Conservation (phyloP, 1,140 invertebrate genomes). For the Littorina saxatilis region DNA sequence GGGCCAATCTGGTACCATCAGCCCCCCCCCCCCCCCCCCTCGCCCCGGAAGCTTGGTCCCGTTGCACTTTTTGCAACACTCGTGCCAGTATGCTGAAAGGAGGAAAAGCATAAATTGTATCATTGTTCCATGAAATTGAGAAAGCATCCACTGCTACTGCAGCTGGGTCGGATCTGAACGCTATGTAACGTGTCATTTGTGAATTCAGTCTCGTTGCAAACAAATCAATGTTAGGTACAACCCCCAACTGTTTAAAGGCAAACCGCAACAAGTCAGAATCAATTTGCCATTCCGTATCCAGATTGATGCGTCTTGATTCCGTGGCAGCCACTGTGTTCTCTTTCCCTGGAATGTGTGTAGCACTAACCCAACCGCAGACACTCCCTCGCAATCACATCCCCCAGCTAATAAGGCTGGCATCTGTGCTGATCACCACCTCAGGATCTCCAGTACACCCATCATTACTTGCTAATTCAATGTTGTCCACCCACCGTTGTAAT, state of each 20-base stretch:
- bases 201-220: slow-evolving; percentile 51
- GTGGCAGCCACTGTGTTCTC: slow-evolving; percentile 39
- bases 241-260: background rate
- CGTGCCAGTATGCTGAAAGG: slow-evolving; percentile 43
- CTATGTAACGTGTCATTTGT: slow-evolving; percentile 40
- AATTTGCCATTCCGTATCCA: slow-evolving; percentile 47
- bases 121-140: slow-evolving; percentile 34
- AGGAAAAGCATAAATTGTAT: slow-evolving; percentile 44
- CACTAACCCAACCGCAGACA: slow-evolving; percentile 42
- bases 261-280: slow-evolving; percentile 21
- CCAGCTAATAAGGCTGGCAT: slow-evolving; percentile 4
- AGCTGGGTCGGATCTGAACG: slow-evolving; percentile 40
- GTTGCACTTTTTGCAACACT: slow-evolving; percentile 43
- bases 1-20: slow-evolving; percentile 48
- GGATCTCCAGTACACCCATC: background rate
- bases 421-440: background rate
- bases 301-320: slow-evolving; percentile 31
- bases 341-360: slow-evolving; percentile 37
- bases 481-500: slow-evolving; percentile 21
- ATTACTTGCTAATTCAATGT: slow-evolving; percentile 8
- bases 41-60: slow-evolving; percentile 34
- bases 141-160: slow-evolving; percentile 53
- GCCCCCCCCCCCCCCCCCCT: no score
- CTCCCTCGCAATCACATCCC: slow-evolving; percentile 39
- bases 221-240: slow-evolving; percentile 39